Conservation (phyloP, 2,888 invertebrate genomes). For the Scaptomyza parva region DNA sequence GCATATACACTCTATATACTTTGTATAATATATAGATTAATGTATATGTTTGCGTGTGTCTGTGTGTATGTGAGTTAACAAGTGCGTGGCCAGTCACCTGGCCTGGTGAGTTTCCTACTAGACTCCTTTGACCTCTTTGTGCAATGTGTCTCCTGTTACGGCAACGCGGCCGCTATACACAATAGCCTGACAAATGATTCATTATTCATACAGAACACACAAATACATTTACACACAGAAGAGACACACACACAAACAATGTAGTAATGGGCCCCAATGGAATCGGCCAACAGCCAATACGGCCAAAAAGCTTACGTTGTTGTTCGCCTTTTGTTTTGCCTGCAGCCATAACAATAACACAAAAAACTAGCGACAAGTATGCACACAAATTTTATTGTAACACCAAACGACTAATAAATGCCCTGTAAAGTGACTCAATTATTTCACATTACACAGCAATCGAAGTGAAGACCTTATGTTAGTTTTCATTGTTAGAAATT, state of each 20-base stretch:
- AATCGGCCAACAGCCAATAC: constrained; percentile 47
- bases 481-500: background rate
- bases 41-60: constrained; percentile 17
- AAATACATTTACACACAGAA: constrained; percentile 21
- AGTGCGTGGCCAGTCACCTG: constrained; percentile 56
- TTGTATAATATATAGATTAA: constrained; percentile 6
- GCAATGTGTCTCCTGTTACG: constrained; percentile 62
- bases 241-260: constrained; percentile 20
- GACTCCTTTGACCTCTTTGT: constrained; percentile 54
- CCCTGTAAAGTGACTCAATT: constrained; percentile 18
- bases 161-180: constrained; percentile 31
- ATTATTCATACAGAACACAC: constrained; percentile 70
- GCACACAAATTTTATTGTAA: constrained; percentile 16
- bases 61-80: constrained; percentile 41
- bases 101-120: constrained; percentile 33
- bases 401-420: constrained; percentile 6
- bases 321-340: constrained; percentile 36
- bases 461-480: background rate
- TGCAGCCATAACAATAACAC: constrained; percentile 58
- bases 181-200: constrained; percentile 76
- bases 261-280: constrained; percentile 67
- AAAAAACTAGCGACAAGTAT: constrained; percentile 28
- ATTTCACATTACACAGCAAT: background rate
- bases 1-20: constrained; percentile 7
- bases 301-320: constrained; percentile 40